Base-by-base conservation (phyloP, 1,140 invertebrate genomes). In the Homarus americanus region DNA sequence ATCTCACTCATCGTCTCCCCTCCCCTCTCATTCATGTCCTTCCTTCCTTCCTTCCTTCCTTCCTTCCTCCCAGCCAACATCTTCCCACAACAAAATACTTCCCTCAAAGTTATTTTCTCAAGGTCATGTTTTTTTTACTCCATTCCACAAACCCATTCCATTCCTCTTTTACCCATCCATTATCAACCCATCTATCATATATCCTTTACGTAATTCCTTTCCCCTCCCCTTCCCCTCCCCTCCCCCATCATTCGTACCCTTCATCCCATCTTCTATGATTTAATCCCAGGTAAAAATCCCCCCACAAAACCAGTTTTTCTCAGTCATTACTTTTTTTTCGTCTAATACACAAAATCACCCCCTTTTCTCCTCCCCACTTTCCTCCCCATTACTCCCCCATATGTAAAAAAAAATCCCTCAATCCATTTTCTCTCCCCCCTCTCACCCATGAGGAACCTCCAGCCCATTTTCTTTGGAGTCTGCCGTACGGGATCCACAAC, bases 381-480 rank as follows among this genome's bases (percentile, higher is more conserved):
- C 44, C 53, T 40, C 12, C 38, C 72, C 4, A 17, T 75, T 28
- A 10, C 20, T 24, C 24, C 72, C 72, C 32, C 4, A 0, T 58
- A 15, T 20, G 1, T 24, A 58, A 20, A 36, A 76, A 58, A 20
- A 36, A 76, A 32, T 24, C 20, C 40, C 41, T 40, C 41, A 38
- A 15, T 63, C 44, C 49, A 40, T 78, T 58, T 40, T 86, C 73
- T 32, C 84, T 38, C 79, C 49, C 10, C 53, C 12, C 5, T 58
- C 5, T 20, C 12, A n/a, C 4, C 53, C 15, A 1, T 49, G 44
- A 53, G 36, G 79, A 87, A 24, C 73, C 75, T 63, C 73, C 72
- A 78, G 41, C 85, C 75, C 87, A 90, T 90, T 90, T 90, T 90
- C 87, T 90, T 90, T 83, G 75, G 85, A 73, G 82, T 34, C 82